phyloP scores from a whole-genome alignment of 2,797 vertebrate species.

The Pagetopsis macropterus region DNA sequence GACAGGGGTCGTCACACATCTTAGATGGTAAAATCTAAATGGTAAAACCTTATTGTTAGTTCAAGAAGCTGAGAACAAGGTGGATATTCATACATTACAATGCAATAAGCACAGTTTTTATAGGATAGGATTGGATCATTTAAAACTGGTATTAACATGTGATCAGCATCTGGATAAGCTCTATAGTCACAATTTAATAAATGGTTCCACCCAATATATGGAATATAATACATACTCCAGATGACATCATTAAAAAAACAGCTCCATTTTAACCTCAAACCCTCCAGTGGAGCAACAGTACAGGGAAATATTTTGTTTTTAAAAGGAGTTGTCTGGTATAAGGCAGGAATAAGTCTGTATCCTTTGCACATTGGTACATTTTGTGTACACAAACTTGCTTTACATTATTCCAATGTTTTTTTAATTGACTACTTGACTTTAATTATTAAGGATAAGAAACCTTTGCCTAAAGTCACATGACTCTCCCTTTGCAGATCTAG shows the following conservation, averaged over 20 bases:
- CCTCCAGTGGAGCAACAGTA: neutral
- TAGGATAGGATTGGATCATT: neutral
- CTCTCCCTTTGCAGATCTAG: neutral
- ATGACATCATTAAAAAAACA: no score
- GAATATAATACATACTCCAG: no score
- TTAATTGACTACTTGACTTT: no score
- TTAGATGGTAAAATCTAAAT: constrained; percentile 3
- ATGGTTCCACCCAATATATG: no score
- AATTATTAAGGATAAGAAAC: neutral
- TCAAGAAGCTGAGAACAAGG: constrained; percentile 11
- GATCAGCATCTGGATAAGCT: neutral
- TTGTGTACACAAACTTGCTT: no score
- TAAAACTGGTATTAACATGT: neutral
- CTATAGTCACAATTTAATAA: no score
- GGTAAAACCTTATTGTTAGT: neutral
- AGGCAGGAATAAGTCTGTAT: neutral
- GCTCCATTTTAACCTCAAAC: no score
- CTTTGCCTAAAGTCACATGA: neutral
- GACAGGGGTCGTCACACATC: neutral
- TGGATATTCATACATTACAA: neutral
- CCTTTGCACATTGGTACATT: no score
- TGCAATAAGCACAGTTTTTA: neutral
- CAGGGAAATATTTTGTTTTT: no score
- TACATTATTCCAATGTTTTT: neutral
- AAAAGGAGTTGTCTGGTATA: neutral